phyloP scores from a whole-genome alignment of 1,140 invertebrate genomes.

The Drosophila sechellia region DNA sequence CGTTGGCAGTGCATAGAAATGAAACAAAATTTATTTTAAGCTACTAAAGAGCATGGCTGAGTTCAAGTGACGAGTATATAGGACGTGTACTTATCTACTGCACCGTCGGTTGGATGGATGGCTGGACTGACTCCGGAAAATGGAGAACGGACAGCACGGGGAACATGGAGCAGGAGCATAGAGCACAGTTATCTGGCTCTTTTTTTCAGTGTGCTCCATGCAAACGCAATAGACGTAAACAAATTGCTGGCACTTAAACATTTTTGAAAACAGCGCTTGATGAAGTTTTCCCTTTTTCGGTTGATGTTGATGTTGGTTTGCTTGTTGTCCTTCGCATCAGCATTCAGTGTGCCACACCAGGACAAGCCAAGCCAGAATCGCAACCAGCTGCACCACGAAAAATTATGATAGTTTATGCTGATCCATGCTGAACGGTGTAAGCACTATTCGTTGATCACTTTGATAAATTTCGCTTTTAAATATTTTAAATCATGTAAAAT shows the following conservation, averaged over 20 bases:
- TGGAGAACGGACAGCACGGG: neutral
- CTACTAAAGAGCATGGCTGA: constrained; percentile 72
- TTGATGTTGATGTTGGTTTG: constrained; percentile 40
- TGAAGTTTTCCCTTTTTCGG: constrained; percentile 63
- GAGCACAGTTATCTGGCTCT: constrained; percentile 24
- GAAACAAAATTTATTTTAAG: constrained; percentile 75
- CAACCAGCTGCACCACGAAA: constrained; percentile 2
- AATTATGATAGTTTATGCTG: neutral
- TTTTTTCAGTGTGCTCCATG: constrained; percentile 21
- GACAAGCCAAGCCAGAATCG: constrained; percentile 16
- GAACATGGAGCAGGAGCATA: constrained; percentile 1
- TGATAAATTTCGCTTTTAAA: too few species aligned
- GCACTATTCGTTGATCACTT: too few species aligned
- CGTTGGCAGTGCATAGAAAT: constrained; percentile 52
- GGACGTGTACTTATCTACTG: constrained; percentile 65
- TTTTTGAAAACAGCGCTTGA: constrained; percentile 72
- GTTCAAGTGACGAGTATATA: constrained; percentile 60
- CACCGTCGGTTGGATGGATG: constrained; percentile 12
- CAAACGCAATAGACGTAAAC: constrained; percentile 70
- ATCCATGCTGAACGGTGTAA: neutral
- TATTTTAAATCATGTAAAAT: too few species aligned
- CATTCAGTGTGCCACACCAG: constrained; percentile 27
- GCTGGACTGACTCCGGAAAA: neutral
- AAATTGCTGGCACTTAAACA: constrained; percentile 76
- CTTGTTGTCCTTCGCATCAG: constrained; percentile 26